A percentile compares a stretch with the other conserved stretches of the same genome.
Conservation (phyloP, 2,113 vertebrate species). For the Paramormyrops kingsleyae region DNA sequence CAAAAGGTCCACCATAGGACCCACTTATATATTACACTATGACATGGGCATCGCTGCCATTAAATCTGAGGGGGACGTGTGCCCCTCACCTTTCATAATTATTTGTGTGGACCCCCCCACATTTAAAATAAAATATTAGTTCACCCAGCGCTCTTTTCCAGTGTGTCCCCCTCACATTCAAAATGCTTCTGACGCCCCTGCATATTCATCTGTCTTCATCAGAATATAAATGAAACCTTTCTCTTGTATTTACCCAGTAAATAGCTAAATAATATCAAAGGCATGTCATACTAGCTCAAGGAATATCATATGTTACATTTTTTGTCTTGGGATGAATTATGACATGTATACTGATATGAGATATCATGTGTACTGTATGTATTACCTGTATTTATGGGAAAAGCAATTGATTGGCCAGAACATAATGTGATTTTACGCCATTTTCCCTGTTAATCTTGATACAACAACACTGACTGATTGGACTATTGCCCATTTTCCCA, state of each 20-base stretch:
- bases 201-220: neutral
- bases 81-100: too few relatives aligned
- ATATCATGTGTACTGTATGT: neutral
- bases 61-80: too few relatives aligned
- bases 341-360: neutral
- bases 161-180: too few relatives aligned
- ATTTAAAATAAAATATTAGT: too few relatives aligned
- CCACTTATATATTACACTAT: neutral
- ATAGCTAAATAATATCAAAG: neutral
- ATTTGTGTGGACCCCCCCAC: too few relatives aligned
- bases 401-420: neutral
- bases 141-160: too few relatives aligned
- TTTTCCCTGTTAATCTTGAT: neutral
- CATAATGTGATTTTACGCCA: neutral
- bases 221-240: neutral
- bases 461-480: neutral
- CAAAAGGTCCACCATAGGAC: neutral
- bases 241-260: neutral
- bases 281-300: neutral
- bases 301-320: neutral
- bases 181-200: too few relatives aligned
- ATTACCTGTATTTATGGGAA: neutral
- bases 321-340: neutral
- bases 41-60: too few relatives aligned
- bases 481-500: neutral